Conservation (phyloP, 2,888 invertebrate species). For the Darwinula stevensoni region DNA sequence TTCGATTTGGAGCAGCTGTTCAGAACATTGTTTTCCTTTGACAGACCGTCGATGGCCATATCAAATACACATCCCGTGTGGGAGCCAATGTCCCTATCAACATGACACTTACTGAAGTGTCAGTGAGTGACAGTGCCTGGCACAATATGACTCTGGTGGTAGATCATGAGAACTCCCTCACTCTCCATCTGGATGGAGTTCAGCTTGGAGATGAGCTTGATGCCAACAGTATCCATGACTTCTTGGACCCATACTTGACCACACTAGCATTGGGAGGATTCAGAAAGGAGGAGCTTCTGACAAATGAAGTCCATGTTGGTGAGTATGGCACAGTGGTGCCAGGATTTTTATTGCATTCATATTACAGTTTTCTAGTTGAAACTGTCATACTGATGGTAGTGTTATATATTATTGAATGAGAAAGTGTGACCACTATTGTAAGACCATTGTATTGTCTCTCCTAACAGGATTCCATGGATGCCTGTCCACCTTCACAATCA, state of each 20-base stretch:
- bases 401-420: too few relatives aligned
- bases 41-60: constrained; percentile 34
- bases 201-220: constrained; percentile 58
- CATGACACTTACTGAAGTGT: constrained; percentile 26
- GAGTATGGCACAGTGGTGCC: too few relatives aligned
- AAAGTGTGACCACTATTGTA: too few relatives aligned
- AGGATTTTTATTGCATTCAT: too few relatives aligned
- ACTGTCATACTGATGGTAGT: too few relatives aligned
- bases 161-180: constrained; percentile 24
- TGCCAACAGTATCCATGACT: constrained; percentile 58
- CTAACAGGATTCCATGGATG: constrained; percentile 56
- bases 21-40: too few relatives aligned
- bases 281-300: constrained; percentile 15
- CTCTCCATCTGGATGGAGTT: constrained; percentile 34
- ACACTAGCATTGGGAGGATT: constrained; percentile 48
- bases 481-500: constrained; percentile 56
- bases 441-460: too few relatives aligned
- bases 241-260: constrained; percentile 63
- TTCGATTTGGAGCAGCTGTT: too few relatives aligned
- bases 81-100: constrained; percentile 35
- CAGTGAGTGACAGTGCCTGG: constrained; percentile 52
- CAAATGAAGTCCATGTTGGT: constrained; percentile 4
- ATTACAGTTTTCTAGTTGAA: too few relatives aligned
- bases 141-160: constrained; percentile 52
- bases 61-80: constrained; percentile 48